Evolutionary conservation across 2,797 vertebrate genomes (phyloP), one percentile per base, ranked within the genome.

Genomic region (Percopsis omiscomaycus): DNA sequence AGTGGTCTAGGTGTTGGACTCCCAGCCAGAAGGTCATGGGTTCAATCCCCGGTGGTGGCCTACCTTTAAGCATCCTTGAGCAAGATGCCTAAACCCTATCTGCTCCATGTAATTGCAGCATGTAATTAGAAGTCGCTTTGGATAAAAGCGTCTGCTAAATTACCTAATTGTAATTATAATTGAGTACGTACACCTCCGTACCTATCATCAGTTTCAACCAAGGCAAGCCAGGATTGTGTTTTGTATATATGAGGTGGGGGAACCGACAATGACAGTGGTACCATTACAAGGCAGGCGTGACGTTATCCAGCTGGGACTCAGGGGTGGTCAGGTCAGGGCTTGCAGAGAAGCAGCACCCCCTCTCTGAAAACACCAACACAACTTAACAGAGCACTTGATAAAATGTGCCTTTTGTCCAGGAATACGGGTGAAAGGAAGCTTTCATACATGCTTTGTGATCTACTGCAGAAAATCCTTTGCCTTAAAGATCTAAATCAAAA

Each of bases 251-350:
- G 5, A 58, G 27, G 56, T 42, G 53, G 68, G 64, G 53, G 73
- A 75, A 64, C 55, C 51, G 10, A 59, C 65, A 77, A 61, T 44
- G 70, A 72, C 75, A 74, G 73, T 27, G 6, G 50, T 63, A 62
- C 64, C 73, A 49, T 78, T 78, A 74, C 67, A 73, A 58, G 59
- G 70, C 79, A 42, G 37, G 37, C 37, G 9, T 88, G 86, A 90
- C 64, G 59, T 75, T 70, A 69, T 76, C 76, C 85, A 90, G 88
- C 78, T 78, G 84, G 81, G 70, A 74, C 75, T 80, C 79, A 47
- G 27, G 71, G 79, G 82, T 82, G 81, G 79, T 84, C 84, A 71
- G 75, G 71, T 75, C 80, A 77, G 61, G 69, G 50, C 77, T 60
- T 70, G 58, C 76, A 73, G 84, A 79, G 76, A 75, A 14, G 54